Base-by-base conservation (phyloP, 1,140 invertebrate species). In the Neomicropteryx cornuta region DNA sequence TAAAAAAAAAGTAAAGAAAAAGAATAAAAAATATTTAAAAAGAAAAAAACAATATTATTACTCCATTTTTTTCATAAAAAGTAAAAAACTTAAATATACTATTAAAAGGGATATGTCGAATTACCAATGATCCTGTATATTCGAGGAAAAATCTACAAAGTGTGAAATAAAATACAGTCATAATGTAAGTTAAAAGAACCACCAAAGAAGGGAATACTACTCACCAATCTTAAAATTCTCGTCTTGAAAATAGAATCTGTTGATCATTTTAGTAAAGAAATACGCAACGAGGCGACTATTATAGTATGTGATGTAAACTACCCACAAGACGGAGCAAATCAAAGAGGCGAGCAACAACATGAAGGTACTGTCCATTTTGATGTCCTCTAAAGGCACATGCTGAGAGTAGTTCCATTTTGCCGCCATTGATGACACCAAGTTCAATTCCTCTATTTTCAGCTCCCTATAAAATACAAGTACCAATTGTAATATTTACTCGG, bases 301-400 rank as follows among this genome's bases (percentile, higher is more conserved):
- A 67, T 96, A 97, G 66, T 92, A 96, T 8, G 87, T 85, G 49
- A 94, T 86, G 66, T 96, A 97, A 45, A 92, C 81, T 21, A 93
- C 79, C 92, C 92, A 97, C 18, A 74, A 70, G 49, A 90, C 83
- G 11, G 81, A 81, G 39, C 79, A 79, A 36, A 83, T 70, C 14
- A 93, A 70, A 27, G 87, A 89, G 48, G 83, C 78, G 10, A 93
- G 71, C 41, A 93, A 69, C 69, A 70, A 63, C 29, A 58, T 62
- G 38, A 91, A 87, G 55, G 83, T 87, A 46, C 80, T 79, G 62
- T 90, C 83, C 72, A 87, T 82, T 56, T 79, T 79, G 49, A 87
- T 71, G 51, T 86, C 75, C 43, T 79, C 73, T 39, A 83, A 63
- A 44, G 75, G 73, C 44, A 75, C 67, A 48, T 61, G 56, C 22